Conservation (phyloP, 2,797 vertebrate species). For the Podarcis siculus region DNA sequence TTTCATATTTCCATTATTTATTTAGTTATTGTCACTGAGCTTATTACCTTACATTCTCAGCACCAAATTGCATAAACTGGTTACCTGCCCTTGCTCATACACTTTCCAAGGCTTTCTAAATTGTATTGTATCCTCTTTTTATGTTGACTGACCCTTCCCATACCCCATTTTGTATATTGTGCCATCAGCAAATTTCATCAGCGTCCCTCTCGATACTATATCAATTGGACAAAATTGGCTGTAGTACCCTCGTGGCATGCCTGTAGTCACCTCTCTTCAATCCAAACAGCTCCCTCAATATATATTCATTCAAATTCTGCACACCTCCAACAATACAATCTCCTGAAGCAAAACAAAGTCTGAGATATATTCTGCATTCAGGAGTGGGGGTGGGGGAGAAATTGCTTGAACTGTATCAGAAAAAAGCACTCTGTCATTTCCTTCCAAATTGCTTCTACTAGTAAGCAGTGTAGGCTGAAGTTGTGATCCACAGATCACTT, state of each 20-base stretch:
- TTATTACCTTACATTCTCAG: conserved; percentile 14
- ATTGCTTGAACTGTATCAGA: not conserved
- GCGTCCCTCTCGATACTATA: conserved; percentile 24
- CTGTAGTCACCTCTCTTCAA: conserved; percentile 34
- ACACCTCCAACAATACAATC: conserved; percentile 26
- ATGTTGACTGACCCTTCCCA: conserved; percentile 15
- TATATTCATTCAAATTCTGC: conserved; percentile 35
- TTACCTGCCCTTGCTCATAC: conserved; percentile 13
- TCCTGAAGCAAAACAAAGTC: conserved; percentile 35
- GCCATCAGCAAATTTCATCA: conserved; percentile 37
- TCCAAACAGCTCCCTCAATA: conserved; percentile 27
- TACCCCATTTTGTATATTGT: conserved; percentile 37
- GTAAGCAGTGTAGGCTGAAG: not conserved
- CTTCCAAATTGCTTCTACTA: not conserved
- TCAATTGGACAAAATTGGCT: conserved; percentile 32
- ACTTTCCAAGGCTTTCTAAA: conserved; percentile 26
- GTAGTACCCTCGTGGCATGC: conserved; percentile 21
- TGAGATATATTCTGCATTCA: not conserved
- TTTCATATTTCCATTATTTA: conserved; percentile 26
- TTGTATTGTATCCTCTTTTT: not conserved
- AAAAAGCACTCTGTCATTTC: conserved; percentile 15
- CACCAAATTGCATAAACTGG: conserved; percentile 2
- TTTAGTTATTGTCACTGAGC: not conserved
- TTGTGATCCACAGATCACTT: not conserved
- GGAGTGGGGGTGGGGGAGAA: not conserved